Base-by-base conservation (phyloP, 2,113 vertebrate genomes). In the Eolophus roseicapilla region DNA sequence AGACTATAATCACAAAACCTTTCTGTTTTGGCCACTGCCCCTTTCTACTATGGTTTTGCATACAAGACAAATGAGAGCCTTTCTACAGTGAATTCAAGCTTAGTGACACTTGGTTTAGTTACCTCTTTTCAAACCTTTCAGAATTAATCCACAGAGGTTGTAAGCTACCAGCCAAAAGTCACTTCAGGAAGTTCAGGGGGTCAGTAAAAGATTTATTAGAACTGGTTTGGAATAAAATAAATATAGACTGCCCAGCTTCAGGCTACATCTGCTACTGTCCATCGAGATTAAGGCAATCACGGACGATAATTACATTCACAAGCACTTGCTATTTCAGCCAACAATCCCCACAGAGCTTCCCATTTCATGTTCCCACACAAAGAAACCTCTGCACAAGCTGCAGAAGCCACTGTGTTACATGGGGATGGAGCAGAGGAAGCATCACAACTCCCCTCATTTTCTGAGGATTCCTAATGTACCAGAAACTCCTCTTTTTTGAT, bases 371-470 rank as follows among this genome's bases (percentile, higher is more conserved):
- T 33, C 41, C 35, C 43, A 63, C 37, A 11, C 1, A 23, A 39
- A 37, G 19, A 53, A 78, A 47, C 49, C 2, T 0, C 35, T 21
- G 19, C 33, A 43, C 3, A 8, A 37, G 19, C 8, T 1, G 67
- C 39, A 29, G 41, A 63, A 60, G 23, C 47, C 31, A 29, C 47
- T 17, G 9, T 0, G 0, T 27, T 17, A 25, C 7, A 1, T 0
- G 3, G 13, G 5, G 20, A 39, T 0, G 3, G 24, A 33, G 31
- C 25, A 57, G 37, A 31, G 9, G 20, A 24, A 62, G 39, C 28
- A 46, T 7, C 4, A 1, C 52, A 29, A 18, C 31, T 73, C 49
- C 27, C 31, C 25, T 33, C 12, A 4, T 39, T 60, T 33, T 4
- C 18, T 2, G 2, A 18, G 6, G 4, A 44, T 18, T 82, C 52